Evolutionary conservation across 2,113 vertebrate species (phyloP), one percentile per base, ranked within the genome.

Genomic region (Thymallus thymallus): DNA sequence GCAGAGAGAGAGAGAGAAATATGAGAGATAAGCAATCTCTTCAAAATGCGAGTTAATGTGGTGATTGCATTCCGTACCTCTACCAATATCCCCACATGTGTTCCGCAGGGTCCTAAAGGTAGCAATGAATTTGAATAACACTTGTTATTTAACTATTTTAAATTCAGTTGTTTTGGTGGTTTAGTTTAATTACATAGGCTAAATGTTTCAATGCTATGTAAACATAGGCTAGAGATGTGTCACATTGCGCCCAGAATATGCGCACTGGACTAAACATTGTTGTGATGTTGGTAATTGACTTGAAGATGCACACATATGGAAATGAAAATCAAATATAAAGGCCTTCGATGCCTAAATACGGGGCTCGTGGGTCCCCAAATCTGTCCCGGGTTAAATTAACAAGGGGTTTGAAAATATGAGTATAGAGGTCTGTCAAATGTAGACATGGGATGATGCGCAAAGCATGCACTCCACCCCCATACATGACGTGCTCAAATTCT

Each of bases 51-150:
- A 82, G 90, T 85, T 77, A 90, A 88, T 82, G 84, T 83, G 84
- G 84, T 85, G 82, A 84, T 80, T 61, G 90, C 84, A 86, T 88
- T 88, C 88, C 87, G 86, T 82, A 5, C 74, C 61, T 84, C 89
- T 84, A 87, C 89, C 88, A 86, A 86, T 78, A 83, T 84, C 83
- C 88, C 85, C 55, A 41, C 35, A 80, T 75, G 78, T 87, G 84
- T 88, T 86, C 92, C 91, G 90, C 92, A 88, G 91, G 93, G 93
- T 94, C 93, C 93, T 94, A 94, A 90, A 87, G 91, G 88, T 68
- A 20, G 74, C 74, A 69, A 20, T n/a, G 62, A 74, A 46, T 66
- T 71, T 51, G 16, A 18, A 32, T 35, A 18, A 46, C 20, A 20
- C 23, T 6, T 65, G 35, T 67, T 29, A 2, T 66, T 32, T n/a